A percentile compares a stretch with the other conserved stretches of the same genome.
These are phyloP conservation scores for Epirrhoe alternata DNA, from an alignment of 2,888 invertebrate genomes.

Conservation along the genomic window DNA sequence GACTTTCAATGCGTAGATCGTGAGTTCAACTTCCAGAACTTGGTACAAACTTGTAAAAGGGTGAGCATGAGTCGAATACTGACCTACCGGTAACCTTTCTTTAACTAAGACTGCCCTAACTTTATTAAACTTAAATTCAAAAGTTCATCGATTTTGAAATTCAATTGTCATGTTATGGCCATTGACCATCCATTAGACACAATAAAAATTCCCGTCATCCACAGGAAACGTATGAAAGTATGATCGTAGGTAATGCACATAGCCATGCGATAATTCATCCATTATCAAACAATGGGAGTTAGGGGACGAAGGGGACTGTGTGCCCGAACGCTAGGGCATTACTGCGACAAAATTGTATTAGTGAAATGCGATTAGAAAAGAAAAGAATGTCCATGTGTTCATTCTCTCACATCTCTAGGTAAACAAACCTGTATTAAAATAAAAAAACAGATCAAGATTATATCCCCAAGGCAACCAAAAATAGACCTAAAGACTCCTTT, in stretches of 20 bases:
- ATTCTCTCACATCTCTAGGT: neutral
- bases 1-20: no score
- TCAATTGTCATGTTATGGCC: no score
- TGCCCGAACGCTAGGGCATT: conserved; percentile 42
- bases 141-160: no score
- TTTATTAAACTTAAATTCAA: no score
- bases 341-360: conserved; percentile 2
- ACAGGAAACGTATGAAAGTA: conserved; percentile 21
- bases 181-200: neutral
- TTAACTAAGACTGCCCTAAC: no score
- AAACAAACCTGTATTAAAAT: neutral
- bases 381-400: neutral
- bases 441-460: no score
- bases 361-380: neutral
- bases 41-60: no score
- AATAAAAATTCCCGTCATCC: conserved; percentile 20
- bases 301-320: conserved; percentile 50
- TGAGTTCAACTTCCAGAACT: no score
- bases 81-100: no score
- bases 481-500: no score
- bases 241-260: conserved; percentile 38
- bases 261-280: conserved; percentile 60
- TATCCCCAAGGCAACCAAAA: no score
- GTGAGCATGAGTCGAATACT: no score
- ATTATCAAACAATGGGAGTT: conserved; percentile 59